Evolutionary conservation across 2,888 invertebrate genomes (phyloP), one percentile per base, ranked within the genome.

Genomic region (Leptopilina myrica): DNA sequence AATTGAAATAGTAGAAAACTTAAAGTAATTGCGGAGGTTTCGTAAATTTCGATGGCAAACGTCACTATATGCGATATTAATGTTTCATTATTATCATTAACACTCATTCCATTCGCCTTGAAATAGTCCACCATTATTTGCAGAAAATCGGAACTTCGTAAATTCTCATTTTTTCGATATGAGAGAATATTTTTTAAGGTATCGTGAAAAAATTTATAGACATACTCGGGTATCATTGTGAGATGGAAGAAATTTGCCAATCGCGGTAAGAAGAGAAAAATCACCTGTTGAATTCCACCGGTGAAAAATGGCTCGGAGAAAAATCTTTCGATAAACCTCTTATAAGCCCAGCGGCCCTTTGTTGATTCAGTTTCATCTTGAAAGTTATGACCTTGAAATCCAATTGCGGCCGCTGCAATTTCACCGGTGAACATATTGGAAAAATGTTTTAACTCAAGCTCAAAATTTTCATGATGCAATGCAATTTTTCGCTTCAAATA

Each of bases 11-110:
- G 85, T 1, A 92, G 87, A 78, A 92, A 93, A 7, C 90, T 89
- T 56, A 93, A 85, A 0, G 92, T 90, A 0, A 92, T 91, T 33
- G 93, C 92, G 0, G 93, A 93, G 0, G 93, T 93, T 84, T 93
- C 93, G 83, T 92, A 93, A 0, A 93, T 93, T 40, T 93, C 94
- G 1, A 93, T 79, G 84, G 93, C 93, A 83, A 94, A 93, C 2
- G 93, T 91, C 1, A 93, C 86, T 2, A 92, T 91, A 79, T 93
- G 93, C 0, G 93, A 89, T 0, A 90, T 84, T 82, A 93, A 87
- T 0, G 81, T 4, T 1, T 90, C 85, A 6, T 88, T 88, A 6
- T 88, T 88, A 14, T 33, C 40, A 5, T 66, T 67, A 5, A 64
- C 26, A 20, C 49, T 49, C 6, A 14, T 9, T 26, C 75, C 8